Evolutionary conservation across 2,797 vertebrate genomes (phyloP), one percentile per base, ranked within the genome.

Genomic region (Brachyrhaphis roseni): DNA sequence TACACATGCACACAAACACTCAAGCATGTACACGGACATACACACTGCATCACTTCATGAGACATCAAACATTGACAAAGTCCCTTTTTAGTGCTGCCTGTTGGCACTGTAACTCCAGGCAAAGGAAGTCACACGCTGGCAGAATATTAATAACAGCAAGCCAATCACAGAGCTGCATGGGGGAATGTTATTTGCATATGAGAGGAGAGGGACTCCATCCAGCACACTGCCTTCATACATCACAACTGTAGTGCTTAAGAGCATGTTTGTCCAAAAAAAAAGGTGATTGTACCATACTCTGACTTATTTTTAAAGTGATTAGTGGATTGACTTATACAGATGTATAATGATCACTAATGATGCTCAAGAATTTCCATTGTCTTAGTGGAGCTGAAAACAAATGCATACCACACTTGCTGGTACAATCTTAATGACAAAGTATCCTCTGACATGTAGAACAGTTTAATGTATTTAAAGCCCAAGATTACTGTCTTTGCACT

Each of bases 11-110:
- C 64, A 77, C 68, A 78, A 80, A 79, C 71, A 72, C 41, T 72
- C 64, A 41, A 72, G 70, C 70, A 77, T 51, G 59, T 66, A 72
- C 71, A 76, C 62, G 70, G 70, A 78, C 59, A 78, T 84, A 91
- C 68, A 91, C 92, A 92, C 92, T 83, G 88, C 88, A 91, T 91
- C 91, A 91, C 90, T 93, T 94, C 91, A 93, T 85, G 59, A 93
- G 90, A 94, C 93, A 94, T 95, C 94, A 96, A 95, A 96, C 94
- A 96, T 93, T 95, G 94, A 97, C 96, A 97, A 96, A 96, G 96
- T 95, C 94, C 88, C 96, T 95, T 96, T 97, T 97, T 96, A 96
- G 93, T 94, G 92, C 91, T 94, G 94, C 82, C 93, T 94, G 93
- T 95, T 96, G 97, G 95, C 95, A 96, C 95, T 95, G 95, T 95